Base-by-base conservation (phyloP, 1,140 invertebrate species). In the Neotoxoptera formosana region DNA sequence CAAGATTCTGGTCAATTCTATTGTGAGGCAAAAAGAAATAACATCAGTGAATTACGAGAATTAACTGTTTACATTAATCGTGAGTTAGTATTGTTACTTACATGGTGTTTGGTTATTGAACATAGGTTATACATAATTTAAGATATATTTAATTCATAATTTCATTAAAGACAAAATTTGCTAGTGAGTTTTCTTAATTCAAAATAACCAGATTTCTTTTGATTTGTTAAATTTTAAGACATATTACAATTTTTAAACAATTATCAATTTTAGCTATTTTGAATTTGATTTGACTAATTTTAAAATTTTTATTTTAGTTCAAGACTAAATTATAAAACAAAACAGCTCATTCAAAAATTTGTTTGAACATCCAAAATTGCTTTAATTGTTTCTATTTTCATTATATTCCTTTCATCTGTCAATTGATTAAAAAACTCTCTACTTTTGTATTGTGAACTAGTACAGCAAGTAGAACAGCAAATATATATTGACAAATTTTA, bases 51-150 rank as follows among this genome's bases (percentile, higher is more conserved):
- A 93, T 36, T 30, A 47, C 60, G 56, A 76, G 25, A 36, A 25
- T 53, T 93, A 53, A 53, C 56, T 81, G 76, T 93, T 76, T 30
- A n/a, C 20, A 83, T 93, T 90, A 90, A 93, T 93, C 88, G 93
- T 93, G 93, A 93, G 93, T 93, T 93, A 36, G 60, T 53, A 67
- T 92, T 91, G 45, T 92, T 94, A 93, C 53, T 84, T 60, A 60
- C 34, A 25, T 89, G 88, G 88, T 89, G 87, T 36, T 89, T 53
- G 88, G 48, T 89, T 89, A 41, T 56, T 89, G 23, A 56, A 36
- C 41, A 34, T 89, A 48, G 45, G 17, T n/a, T 41, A 48, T 48
- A 7, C 47, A 30, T 47, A 20, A 30, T 86, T 30, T 47, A 86
- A 25, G 1, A 11, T 84, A 25, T 84, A 41, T 41, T 41, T 41